phyloP scores from a whole-genome alignment of 2,113 vertebrate genomes.

The Anarrhichthys ocellatus region DNA sequence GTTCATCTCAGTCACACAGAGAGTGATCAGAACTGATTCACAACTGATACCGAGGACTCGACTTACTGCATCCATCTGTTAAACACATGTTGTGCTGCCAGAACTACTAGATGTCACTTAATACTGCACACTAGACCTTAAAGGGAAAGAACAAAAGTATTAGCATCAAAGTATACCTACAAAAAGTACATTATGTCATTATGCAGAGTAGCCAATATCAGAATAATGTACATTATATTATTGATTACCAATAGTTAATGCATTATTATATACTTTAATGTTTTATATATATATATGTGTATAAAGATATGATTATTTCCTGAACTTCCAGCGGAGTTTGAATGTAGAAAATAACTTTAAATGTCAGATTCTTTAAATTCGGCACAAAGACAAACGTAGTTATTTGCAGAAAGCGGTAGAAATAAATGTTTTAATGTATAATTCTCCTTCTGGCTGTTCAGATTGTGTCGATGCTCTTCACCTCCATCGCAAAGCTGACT shows the following conservation, averaged over 20 bases:
- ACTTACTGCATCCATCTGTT: not conserved
- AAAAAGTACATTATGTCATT: not conserved
- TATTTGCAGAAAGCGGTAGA: not conserved
- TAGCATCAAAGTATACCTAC: not conserved
- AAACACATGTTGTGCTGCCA: no score
- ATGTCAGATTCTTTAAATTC: not conserved
- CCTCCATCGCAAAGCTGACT: slow-evolving; percentile 98
- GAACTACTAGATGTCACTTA: no score
- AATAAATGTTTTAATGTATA: rapidly evolving
- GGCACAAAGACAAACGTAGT: not conserved
- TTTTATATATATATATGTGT: no score
- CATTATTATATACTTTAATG: not conserved
- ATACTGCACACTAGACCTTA: no score
- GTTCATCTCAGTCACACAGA: slow-evolving; percentile 3
- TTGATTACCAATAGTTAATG: not conserved
- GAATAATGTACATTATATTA: not conserved
- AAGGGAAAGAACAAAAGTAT: not conserved
- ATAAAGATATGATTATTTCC: not conserved
- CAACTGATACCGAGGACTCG: not conserved
- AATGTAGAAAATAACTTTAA: not conserved
- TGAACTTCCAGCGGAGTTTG: not conserved
- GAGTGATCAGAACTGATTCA: not conserved
- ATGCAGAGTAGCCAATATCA: not conserved
- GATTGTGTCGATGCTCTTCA: slow-evolving; percentile 99
- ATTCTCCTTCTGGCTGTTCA: slow-evolving; percentile 58